Percentiles rank a stretch among this genome's conserved stretches.
Evolutionary conservation across 2,113 vertebrate species (phyloP).

Genomic region (Takifugu bimaculatus): DNA sequence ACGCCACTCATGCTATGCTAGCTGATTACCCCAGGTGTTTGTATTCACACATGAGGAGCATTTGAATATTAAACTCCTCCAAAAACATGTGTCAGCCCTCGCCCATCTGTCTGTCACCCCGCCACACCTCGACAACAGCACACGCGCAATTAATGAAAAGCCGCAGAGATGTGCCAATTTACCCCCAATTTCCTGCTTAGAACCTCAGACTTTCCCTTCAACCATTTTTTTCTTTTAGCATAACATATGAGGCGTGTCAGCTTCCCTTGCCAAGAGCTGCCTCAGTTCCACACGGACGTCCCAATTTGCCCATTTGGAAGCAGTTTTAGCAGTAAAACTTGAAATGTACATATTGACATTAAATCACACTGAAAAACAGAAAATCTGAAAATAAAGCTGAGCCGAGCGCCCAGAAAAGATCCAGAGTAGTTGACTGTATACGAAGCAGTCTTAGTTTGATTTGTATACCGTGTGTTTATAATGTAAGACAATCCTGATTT

Average conservation of each 20-base stretch:
- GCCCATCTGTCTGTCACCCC: constrained; percentile 62
- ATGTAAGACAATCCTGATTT: too few species aligned
- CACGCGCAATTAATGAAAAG: constrained; percentile 63
- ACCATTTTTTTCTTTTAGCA: constrained; percentile 57
- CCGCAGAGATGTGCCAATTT: constrained; percentile 64
- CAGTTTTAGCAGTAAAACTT: constrained; percentile 34
- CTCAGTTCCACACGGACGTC: constrained; percentile 51
- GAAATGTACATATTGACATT: constrained; percentile 16
- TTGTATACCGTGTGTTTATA: too few species aligned
- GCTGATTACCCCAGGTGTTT: constrained; percentile 67
- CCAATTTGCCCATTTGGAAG: constrained; percentile 59
- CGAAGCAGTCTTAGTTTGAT: too few species aligned
- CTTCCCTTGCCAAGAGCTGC: constrained; percentile 51
- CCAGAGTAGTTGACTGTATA: too few species aligned
- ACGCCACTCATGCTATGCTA: constrained; percentile 40
- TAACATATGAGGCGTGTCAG: constrained; percentile 59
- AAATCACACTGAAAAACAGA: neutral
- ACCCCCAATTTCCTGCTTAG: constrained; percentile 56
- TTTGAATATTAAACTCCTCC: constrained; percentile 66
- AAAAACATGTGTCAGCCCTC: constrained; percentile 64
- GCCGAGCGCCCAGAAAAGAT: too few species aligned
- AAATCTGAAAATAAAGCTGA: neutral
- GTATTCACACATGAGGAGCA: constrained; percentile 58
- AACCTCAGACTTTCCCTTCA: constrained; percentile 44
- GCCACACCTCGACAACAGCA: constrained; percentile 53